phyloP scores from a whole-genome alignment of 1,140 invertebrate genomes.

The Batillaria attramentaria region DNA sequence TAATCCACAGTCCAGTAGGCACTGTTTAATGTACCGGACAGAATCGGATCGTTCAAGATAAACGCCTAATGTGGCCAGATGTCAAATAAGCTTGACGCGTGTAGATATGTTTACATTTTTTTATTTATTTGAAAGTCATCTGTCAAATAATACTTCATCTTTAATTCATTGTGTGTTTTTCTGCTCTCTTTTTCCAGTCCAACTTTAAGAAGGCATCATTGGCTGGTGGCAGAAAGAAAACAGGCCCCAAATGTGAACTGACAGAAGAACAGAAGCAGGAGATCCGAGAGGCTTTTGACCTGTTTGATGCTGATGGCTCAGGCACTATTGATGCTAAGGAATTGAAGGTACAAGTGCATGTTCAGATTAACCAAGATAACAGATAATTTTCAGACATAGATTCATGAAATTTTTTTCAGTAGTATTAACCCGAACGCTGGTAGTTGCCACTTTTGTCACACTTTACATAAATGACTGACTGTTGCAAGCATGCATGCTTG shows the following conservation, averaged over 20 bases:
- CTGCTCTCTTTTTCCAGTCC: constrained; percentile 36
- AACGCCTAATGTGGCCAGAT: too few relatives aligned
- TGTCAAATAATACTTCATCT: neutral
- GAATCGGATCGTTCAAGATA: neutral
- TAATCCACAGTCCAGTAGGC: too few relatives aligned
- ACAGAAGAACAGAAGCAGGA: constrained; percentile 91
- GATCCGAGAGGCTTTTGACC: constrained; percentile 95
- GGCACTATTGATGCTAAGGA: constrained; percentile 93
- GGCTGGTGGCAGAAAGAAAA: constrained; percentile 66
- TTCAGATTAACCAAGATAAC: too few relatives aligned
- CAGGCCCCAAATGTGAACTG: constrained; percentile 80
- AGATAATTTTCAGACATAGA: neutral
- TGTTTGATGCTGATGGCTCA: constrained; percentile 91
- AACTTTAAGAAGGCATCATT: constrained; percentile 63
- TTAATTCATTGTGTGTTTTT: neutral
- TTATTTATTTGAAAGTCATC: neutral
- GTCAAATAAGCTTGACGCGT: neutral
- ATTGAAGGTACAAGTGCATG: constrained; percentile 93
- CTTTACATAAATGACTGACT: too few relatives aligned
- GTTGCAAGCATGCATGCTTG: too few relatives aligned
- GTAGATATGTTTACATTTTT: neutral
- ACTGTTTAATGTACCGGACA: neutral
- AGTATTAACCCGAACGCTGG: neutral
- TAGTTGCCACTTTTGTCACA: too few relatives aligned
- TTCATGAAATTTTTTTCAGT: neutral